Conservation (phyloP, 2,113 vertebrate genomes). For the Promerops cafer region DNA sequence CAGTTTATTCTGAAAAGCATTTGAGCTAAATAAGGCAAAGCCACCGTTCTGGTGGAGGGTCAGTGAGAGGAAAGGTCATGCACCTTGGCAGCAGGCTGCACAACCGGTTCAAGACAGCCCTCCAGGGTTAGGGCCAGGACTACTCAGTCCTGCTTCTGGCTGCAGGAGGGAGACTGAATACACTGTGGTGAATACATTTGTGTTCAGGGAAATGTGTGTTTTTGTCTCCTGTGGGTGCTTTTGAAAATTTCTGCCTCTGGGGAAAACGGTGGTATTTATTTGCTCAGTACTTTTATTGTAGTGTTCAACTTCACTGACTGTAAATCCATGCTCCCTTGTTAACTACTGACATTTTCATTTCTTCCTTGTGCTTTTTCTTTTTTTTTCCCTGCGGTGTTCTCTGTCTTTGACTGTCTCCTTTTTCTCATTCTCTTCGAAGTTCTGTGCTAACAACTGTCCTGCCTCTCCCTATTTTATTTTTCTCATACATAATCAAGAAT, state of each 20-base stretch:
- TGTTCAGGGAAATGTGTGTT: background rate
- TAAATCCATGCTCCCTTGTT: background rate
- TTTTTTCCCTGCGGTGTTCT: background rate
- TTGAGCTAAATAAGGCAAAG: constrained; percentile 1
- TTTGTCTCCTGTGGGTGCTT: background rate
- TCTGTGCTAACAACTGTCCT: background rate
- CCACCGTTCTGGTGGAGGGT: background rate
- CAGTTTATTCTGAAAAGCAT: background rate
- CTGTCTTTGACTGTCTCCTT: background rate
- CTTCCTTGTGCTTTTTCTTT: background rate
- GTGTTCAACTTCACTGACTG: background rate
- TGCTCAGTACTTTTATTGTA: background rate
- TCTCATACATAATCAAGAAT: background rate
- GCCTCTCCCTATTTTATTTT: background rate
- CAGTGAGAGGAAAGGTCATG: background rate
- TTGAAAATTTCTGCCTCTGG: background rate
- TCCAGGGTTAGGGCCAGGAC: background rate
- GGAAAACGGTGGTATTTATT: background rate
- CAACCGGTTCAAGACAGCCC: background rate
- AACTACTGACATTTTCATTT: background rate
- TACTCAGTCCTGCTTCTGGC: background rate
- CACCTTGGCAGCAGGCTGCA: background rate
- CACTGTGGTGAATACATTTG: background rate
- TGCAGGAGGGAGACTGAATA: background rate
- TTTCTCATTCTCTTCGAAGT: background rate